Evolutionary conservation across 2,888 invertebrate genomes (phyloP), one percentile per base, ranked within the genome.

Genomic region (Pollenia amentaria): DNA sequence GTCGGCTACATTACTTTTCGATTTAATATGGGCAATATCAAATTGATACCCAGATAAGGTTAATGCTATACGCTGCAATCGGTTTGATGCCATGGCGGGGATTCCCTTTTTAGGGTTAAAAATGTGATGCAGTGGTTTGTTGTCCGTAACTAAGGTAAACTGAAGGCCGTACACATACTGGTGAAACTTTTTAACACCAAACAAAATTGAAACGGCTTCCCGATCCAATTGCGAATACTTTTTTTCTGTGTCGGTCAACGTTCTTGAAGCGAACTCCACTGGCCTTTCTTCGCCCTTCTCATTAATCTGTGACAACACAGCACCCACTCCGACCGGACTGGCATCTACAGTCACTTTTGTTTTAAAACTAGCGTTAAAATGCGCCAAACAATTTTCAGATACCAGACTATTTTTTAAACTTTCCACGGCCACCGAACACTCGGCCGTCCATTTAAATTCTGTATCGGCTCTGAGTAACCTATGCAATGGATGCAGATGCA

Each of bases 201-300:
- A 93, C 21, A 92, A 77, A 14, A 93, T 89, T 9, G 90, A 89
- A 7, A 78, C 69, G 1, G 91, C 92, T 88, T 90, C 89, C n/a
- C 88, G 85, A 60, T 90, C 90, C 29, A 89, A 86, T 57, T 90
- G 89, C 4, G 89, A 92, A 87, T 91, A 90, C 29, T 87, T 86
- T 53, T 93, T 88, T 62, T 93, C 89, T 4, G 90, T 89, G 46
- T 53, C 89, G 78, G 77, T 89, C 82, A 89, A 89, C 62, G 87
- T 91, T 89, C 85, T 82, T 12, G 90, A 92, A 0, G 92, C 91
- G 89, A 90, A 93, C 8, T 89, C 89, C 40, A 92, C 91, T 11
- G 92, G 93, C 48, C 90, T 83, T 83, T 92, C 92, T 46, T 86
- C 79, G n/a, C 91, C 91, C 87, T 92, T 90, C 14, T 77, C 79